Evolutionary conservation across 2,888 invertebrate genomes (phyloP), one percentile per base, ranked within the genome.

Genomic region (Carcina quercana): DNA sequence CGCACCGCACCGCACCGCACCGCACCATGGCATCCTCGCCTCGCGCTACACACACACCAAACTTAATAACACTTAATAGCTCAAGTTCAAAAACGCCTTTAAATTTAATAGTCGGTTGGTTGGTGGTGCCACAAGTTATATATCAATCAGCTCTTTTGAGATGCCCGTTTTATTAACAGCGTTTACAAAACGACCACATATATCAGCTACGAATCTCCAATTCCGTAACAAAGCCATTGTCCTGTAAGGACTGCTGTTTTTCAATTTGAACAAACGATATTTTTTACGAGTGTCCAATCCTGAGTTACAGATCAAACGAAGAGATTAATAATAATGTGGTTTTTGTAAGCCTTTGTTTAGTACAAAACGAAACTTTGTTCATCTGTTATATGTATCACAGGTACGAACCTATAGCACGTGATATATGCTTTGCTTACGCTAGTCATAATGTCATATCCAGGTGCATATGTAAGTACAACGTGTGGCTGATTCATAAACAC

Each of bases 1-100:
- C n/a, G n/a, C n/a, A n/a, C n/a, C n/a, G n/a, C n/a, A n/a, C n/a
- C n/a, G n/a, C n/a, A n/a, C n/a, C n/a, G n/a, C n/a, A n/a, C 37
- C 38, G 49, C 45, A 48, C 51, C 47, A 54, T 53, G 47, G 49
- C 52, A 32, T 31, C 39, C 39, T 45, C 50, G 43, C 43, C n/a
- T n/a, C n/a, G n/a, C n/a, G n/a, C n/a, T n/a, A 53, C 46, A 46
- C 51, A 47, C 53, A 47, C 50, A 59, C 55, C 53, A 53, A 49
- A 61, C 51, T 64, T 61, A 58, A 61, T 67, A 61, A 63, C 58
- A 53, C 50, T 60, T 62, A 64, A 67, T 62, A 61, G 58, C 52
- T 47, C 43, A 59, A 62, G 60, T 64, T 61, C 51, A 59, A 62
- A 65, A 64, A 56, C 53, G 51, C 54, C n/a, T 63, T 58, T 50